Conservation (phyloP, 2,797 vertebrate species). For the Poeciliopsis turneri region DNA sequence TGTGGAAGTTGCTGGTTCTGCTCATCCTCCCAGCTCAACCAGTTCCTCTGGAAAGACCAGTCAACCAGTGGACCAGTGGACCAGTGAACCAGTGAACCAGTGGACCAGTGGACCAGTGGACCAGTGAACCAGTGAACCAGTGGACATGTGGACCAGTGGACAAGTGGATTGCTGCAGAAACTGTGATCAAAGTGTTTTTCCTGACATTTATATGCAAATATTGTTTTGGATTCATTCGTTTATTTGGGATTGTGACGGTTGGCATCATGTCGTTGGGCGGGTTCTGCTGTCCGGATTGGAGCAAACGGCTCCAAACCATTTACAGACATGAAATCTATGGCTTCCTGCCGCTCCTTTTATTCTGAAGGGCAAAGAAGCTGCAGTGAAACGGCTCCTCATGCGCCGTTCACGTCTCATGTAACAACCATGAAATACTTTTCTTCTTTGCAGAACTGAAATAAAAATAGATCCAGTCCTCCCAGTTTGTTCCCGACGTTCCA, state of each 20-base stretch:
- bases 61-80: too few relatives aligned
- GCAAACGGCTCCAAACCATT: background rate
- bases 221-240: background rate
- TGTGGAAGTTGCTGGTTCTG: background rate
- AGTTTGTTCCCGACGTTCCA: slow-evolving; percentile 54
- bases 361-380: too few relatives aligned
- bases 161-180: background rate
- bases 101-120: too few relatives aligned
- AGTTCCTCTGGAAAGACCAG: background rate
- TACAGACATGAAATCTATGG: too few relatives aligned
- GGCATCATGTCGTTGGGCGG: too few relatives aligned
- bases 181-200: background rate
- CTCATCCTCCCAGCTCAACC: background rate
- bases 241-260: background rate
- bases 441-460: slow-evolving; percentile 15
- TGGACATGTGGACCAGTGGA: too few relatives aligned
- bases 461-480: slow-evolving; percentile 40
- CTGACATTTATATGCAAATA: background rate
- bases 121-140: too few relatives aligned
- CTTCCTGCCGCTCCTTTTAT: too few relatives aligned
- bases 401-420: background rate
- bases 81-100: too few relatives aligned
- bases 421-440: background rate
- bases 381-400: too few relatives aligned
- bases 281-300: background rate